phyloP scores from a whole-genome alignment of 2,888 invertebrate species.

The Calliphora vomitoria region DNA sequence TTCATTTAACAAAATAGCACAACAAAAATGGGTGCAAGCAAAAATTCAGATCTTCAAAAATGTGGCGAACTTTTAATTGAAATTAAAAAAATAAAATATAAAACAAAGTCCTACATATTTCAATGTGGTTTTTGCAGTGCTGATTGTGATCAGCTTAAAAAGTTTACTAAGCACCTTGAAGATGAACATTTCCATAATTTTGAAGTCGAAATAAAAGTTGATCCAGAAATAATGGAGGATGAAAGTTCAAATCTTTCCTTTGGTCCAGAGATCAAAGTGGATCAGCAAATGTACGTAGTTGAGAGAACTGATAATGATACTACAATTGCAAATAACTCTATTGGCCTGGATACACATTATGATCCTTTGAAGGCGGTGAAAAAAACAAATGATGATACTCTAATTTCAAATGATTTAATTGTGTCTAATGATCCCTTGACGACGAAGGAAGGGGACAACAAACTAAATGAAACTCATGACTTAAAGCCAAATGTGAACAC shows the following conservation, averaged over 20 bases:
- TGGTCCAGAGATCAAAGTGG: slow-evolving; percentile 22
- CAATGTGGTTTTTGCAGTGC: slow-evolving; percentile 33
- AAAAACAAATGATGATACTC: slow-evolving; percentile 26
- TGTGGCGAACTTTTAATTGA: slow-evolving; percentile 50
- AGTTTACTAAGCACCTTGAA: slow-evolving; percentile 52
- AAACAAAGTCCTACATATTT: slow-evolving; percentile 45
- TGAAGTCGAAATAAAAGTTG: not conserved
- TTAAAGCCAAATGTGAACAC: not conserved
- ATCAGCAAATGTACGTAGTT: slow-evolving; percentile 26
- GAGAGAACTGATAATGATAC: not conserved
- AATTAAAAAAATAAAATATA: slow-evolving; percentile 33
- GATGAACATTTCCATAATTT: slow-evolving; percentile 36
- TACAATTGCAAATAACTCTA: not conserved
- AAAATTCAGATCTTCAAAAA: slow-evolving; percentile 23
- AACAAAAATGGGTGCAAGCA: slow-evolving; percentile 45
- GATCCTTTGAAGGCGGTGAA: not conserved
- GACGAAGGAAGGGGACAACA: not conserved
- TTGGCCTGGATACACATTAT: not conserved
- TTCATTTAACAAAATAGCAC: too few relatives aligned
- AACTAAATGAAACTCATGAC: not conserved
- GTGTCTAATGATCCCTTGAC: too few relatives aligned
- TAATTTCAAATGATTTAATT: not conserved
- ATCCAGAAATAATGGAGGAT: not conserved
- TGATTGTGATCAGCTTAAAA: slow-evolving; percentile 57
- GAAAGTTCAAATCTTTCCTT: slow-evolving; percentile 1